phyloP scores from a whole-genome alignment of 2,113 vertebrate species.

The Corythaeola cristata region DNA sequence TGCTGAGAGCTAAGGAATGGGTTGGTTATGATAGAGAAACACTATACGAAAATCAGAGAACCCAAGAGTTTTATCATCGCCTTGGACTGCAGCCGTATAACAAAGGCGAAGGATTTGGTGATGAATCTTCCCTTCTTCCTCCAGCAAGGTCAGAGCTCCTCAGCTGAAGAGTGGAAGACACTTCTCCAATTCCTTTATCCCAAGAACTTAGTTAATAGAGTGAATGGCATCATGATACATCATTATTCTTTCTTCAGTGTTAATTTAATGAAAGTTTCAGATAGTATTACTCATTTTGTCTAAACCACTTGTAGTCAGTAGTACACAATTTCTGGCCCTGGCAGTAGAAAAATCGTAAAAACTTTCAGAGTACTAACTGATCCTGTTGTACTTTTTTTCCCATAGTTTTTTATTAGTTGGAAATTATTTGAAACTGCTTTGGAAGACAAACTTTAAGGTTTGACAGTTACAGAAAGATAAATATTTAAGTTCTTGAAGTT shows the following conservation, averaged over 20 bases:
- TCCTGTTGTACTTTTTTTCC: background rate
- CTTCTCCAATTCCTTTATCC: background rate
- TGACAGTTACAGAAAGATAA: background rate
- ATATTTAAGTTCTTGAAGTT: background rate
- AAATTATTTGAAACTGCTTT: background rate
- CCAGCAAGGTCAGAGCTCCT: background rate
- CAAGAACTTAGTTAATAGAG: background rate
- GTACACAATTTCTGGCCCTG: background rate
- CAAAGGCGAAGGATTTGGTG: background rate
- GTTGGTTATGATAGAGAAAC: background rate
- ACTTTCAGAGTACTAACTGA: background rate
- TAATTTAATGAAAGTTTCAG: background rate
- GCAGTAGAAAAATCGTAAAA: background rate
- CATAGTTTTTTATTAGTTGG: background rate
- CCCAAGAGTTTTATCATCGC: background rate
- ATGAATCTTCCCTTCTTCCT: background rate
- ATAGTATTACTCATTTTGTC: background rate
- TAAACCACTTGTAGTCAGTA: background rate
- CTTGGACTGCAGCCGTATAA: background rate
- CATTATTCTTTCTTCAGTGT: background rate
- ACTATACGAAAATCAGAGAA: background rate
- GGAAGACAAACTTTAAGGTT: background rate
- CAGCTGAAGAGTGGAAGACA: background rate
- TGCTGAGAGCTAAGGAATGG: background rate
- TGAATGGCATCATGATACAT: background rate